Conservation (phyloP, 2,888 invertebrate genomes). For the Odiellus spinosus region DNA sequence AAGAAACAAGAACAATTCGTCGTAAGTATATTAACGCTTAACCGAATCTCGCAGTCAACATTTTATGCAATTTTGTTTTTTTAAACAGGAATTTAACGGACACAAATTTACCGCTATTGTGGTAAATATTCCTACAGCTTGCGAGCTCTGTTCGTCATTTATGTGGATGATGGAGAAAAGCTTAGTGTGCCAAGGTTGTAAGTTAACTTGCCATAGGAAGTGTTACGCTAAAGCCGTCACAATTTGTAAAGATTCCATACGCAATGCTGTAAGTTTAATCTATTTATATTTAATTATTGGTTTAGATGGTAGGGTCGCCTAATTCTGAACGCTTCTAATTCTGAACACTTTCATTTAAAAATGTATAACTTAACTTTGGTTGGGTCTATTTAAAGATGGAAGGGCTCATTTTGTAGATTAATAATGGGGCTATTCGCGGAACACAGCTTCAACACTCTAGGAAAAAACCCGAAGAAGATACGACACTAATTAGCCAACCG, state of each 20-base stretch:
- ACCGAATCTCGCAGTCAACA: neutral
- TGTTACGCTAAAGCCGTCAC: slow-evolving; percentile 59
- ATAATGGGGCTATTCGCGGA: too few relatives aligned
- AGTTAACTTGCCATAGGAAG: slow-evolving; percentile 84
- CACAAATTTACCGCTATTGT: slow-evolving; percentile 75
- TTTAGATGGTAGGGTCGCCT: neutral
- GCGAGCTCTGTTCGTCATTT: slow-evolving; percentile 82
- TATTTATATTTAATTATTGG: neutral
- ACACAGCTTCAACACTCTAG: too few relatives aligned
- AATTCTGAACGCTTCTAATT: too few relatives aligned
- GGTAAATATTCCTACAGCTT: slow-evolving; percentile 89
- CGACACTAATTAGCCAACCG: too few relatives aligned
- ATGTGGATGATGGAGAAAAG: slow-evolving; percentile 92
- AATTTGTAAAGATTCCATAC: slow-evolving; percentile 27
- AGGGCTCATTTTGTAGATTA: too few relatives aligned
- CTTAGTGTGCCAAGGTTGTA: slow-evolving; percentile 61
- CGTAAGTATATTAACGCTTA: neutral
- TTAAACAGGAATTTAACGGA: slow-evolving; percentile 52
- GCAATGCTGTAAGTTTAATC: slow-evolving; percentile 4
- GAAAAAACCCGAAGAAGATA: too few relatives aligned
- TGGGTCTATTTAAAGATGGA: too few relatives aligned
- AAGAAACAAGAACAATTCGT: slow-evolving; percentile 26
- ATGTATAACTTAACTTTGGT: too few relatives aligned
- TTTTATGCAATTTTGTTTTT: neutral
- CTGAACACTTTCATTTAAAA: too few relatives aligned